Base-by-base conservation (phyloP, 1,140 invertebrate genomes). In the Hyles vespertilio region DNA sequence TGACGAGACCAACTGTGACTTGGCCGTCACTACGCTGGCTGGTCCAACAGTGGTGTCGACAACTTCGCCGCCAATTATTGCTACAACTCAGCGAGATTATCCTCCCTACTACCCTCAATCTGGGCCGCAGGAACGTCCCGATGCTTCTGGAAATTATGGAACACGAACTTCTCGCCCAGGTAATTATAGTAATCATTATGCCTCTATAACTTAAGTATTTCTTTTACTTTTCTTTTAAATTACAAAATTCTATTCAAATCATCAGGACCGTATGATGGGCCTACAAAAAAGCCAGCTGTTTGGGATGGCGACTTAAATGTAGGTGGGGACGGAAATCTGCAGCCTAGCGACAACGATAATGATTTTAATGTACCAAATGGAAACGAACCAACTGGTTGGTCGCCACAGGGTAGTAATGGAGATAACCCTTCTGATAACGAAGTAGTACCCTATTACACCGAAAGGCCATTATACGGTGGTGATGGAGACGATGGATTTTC, bases 1-100 rank as follows among this genome's bases (percentile, higher is more conserved):
- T 50, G 96, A 97, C 84, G 96, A 97, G 87, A 65, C 75, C 8
- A 75, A 86, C 62, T 90, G 90, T 64, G 56, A 6, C 43, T 6
- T 33, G n/a, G 7, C 56, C 61, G 36, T 6, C 3, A 7, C 43
- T 46, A 32, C 43, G 12, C 10, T 7, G 3, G 10, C 50, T 3
- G 11, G 2, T 10, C 50, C 50, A 33, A n/a, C 22, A 7, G 8
- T 51, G 5, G 2, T 2, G 12, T 32, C 53, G 8, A 45, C 53
- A 32, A 44, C 53, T 32, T 3, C 22, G 12, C 8, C 5, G 3
- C 43, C 53, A 2, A 32, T 45, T 11, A 32, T 32, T 8, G 12
- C 40, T 12, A 55, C 53, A 5, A 55, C 53, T 9, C 51, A 40
- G 5, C 32, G 32, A 22, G 5, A 22, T 4, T 40, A 40, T 40